These are phyloP conservation scores for Cotesia congregata DNA, from an alignment of 2,888 invertebrate species.

Conservation along the genomic window DNA sequence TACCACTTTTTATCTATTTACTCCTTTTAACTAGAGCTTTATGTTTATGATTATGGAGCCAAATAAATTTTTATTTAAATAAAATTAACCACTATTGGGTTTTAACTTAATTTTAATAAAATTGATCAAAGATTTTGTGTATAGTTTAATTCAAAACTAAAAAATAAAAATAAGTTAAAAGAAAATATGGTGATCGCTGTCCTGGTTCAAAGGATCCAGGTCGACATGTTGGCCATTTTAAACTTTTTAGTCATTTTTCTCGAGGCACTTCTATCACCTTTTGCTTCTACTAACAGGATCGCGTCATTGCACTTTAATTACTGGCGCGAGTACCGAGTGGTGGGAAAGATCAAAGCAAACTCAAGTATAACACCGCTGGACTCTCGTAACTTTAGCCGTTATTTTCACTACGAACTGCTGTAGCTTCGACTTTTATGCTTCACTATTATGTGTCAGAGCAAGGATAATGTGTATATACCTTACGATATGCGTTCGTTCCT, in stretches of 20 bases:
- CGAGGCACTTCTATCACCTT: slow-evolving; percentile 6
- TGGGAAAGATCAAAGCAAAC: slow-evolving; percentile 33
- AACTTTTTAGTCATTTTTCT: slow-evolving; percentile 14
- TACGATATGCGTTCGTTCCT: slow-evolving; percentile 21
- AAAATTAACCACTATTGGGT: too few species aligned
- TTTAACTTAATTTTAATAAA: too few species aligned
- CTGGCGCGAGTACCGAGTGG: slow-evolving; percentile 4
- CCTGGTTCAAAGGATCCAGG: not conserved
- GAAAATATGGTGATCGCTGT: not conserved
- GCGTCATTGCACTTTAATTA: slow-evolving; percentile 36
- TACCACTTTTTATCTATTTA: not conserved
- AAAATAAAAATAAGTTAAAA: slow-evolving; percentile 45
- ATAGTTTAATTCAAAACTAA: slow-evolving; percentile 12
- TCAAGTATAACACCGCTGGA: slow-evolving; percentile 18
- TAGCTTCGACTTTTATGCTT: slow-evolving; percentile 20
- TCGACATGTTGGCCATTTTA: not conserved
- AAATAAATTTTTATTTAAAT: too few species aligned
- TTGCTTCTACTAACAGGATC: slow-evolving; percentile 3
- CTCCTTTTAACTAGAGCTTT: not conserved
- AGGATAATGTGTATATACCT: not conserved
- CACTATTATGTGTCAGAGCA: not conserved
- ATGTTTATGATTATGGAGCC: too few species aligned
- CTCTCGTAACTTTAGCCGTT: slow-evolving; percentile 12
- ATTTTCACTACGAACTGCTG: not conserved
- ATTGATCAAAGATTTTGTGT: too few species aligned